phyloP scores from a whole-genome alignment of 2,113 vertebrate species.

The Capreolus pygargus region DNA sequence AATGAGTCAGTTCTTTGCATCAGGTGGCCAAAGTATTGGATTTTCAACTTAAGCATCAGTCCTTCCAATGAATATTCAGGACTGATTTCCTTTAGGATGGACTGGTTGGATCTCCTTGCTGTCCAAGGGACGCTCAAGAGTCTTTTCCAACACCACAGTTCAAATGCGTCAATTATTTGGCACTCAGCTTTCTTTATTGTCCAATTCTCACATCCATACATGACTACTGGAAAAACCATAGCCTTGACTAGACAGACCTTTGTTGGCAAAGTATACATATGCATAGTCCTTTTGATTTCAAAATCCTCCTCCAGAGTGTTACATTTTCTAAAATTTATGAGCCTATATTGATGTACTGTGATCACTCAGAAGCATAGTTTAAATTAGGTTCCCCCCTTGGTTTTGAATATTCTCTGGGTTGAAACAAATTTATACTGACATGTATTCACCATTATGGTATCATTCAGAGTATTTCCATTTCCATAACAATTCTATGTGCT shows the following conservation, averaged over 20 bases:
- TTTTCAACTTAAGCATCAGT: not conserved
- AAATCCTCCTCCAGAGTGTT: not conserved
- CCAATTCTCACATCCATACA: not conserved
- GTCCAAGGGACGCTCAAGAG: not conserved
- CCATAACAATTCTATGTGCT: not conserved
- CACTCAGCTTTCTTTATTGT: not conserved
- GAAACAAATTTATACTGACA: not conserved
- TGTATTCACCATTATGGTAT: not conserved
- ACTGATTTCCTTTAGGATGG: not conserved
- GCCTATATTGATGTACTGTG: not conserved
- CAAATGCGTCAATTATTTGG: not conserved
- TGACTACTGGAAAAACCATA: not conserved
- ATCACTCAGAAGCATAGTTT: not conserved
- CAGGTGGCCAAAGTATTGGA: not conserved
- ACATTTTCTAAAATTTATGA: not conserved
- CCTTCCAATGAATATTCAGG: not conserved
- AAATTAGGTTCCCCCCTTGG: not conserved
- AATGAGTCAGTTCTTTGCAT: not conserved
- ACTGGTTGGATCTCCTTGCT: not conserved
- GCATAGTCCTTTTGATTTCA: not conserved
- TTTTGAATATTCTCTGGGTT: not conserved
- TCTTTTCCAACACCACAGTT: not conserved
- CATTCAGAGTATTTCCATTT: not conserved
- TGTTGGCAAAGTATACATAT: not conserved
- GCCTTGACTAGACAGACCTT: not conserved